Evolutionary conservation across 2,888 invertebrate species (phyloP), one percentile per base, ranked within the genome.

Genomic region (Agrenia bidenticulata): DNA sequence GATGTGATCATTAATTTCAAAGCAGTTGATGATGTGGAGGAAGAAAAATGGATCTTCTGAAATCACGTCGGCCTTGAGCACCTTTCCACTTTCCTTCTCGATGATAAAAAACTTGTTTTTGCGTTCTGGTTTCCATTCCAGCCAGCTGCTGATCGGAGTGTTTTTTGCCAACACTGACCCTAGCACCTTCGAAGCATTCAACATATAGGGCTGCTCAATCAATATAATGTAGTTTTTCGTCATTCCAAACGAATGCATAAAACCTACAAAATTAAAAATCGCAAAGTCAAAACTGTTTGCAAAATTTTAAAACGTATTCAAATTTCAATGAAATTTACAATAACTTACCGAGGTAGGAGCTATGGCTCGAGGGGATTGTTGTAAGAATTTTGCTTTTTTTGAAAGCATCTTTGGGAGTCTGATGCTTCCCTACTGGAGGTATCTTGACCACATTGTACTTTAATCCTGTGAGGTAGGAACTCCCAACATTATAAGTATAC

Each of bases 211-310:
- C 67, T 82, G 83, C 73, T 84, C 84, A 51, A 84, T 77, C 61
- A 84, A 79, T 15, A 85, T 77, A 26, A 83, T 77, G 77, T 82
- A 83, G 67, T 83, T 82, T 66, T 83, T 81, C 0, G 83, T 81
- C 77, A 85, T 79, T 11, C 80, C 83, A 72, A 84, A 84, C 70
- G 83, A 83, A 77, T 84, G 84, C 70, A 80, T 80, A 77, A 83
- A 84, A 9, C 78, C 76, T 60, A 79, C n/a, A n/a, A n/a, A n/a
- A n/a, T n/a, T n/a, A n/a, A n/a, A n/a, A n/a, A n/a, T n/a, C n/a
- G n/a, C n/a, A n/a, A n/a, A n/a, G n/a, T n/a, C n/a, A n/a, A n/a
- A n/a, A n/a, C n/a, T n/a, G n/a, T n/a, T n/a, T n/a, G n/a, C n/a
- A n/a, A n/a, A n/a, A n/a, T n/a, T n/a, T n/a, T n/a, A n/a, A n/a